Percentiles rank a stretch among this genome's conserved stretches.
phyloP scores from a whole-genome alignment of 2,888 invertebrate species.

The Ecdyonurus torrentis region DNA sequence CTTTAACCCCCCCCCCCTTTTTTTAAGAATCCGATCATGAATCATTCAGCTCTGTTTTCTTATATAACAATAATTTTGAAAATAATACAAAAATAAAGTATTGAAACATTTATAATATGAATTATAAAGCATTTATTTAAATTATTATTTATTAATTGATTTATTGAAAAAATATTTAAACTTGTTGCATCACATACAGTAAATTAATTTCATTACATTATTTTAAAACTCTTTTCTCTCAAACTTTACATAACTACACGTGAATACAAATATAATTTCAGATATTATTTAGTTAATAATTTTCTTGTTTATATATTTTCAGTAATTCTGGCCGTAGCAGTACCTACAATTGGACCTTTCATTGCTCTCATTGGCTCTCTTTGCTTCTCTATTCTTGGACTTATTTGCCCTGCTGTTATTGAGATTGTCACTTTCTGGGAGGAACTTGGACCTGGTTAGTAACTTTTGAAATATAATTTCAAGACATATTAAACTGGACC shows the following conservation, averaged over 20 bases:
- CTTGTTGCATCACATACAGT: neutral
- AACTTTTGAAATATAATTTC: too few species aligned
- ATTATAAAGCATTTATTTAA: neutral
- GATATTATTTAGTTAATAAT: neutral
- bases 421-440: slow-evolving; percentile 79
- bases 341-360: slow-evolving; percentile 77
- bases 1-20: too few species aligned
- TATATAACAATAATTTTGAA: too few species aligned
- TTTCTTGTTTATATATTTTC: slow-evolving; percentile 21
- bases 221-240: neutral
- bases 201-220: slow-evolving; percentile 12
- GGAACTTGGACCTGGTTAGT: slow-evolving; percentile 31
- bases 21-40: too few species aligned
- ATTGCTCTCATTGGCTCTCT: slow-evolving; percentile 87
- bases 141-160: neutral
- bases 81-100: too few species aligned
- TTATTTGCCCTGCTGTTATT: slow-evolving; percentile 71
- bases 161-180: neutral
- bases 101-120: too few species aligned
- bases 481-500: too few species aligned
- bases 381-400: slow-evolving; percentile 79
- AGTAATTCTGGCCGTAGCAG: slow-evolving; percentile 63
- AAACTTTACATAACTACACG: neutral
- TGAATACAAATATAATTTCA: neutral
- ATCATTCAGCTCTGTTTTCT: too few species aligned